Percentiles rank a stretch among this genome's conserved stretches.
phyloP scores from a whole-genome alignment of 2,888 invertebrate genomes.

The Ectemnius lituratus region DNA sequence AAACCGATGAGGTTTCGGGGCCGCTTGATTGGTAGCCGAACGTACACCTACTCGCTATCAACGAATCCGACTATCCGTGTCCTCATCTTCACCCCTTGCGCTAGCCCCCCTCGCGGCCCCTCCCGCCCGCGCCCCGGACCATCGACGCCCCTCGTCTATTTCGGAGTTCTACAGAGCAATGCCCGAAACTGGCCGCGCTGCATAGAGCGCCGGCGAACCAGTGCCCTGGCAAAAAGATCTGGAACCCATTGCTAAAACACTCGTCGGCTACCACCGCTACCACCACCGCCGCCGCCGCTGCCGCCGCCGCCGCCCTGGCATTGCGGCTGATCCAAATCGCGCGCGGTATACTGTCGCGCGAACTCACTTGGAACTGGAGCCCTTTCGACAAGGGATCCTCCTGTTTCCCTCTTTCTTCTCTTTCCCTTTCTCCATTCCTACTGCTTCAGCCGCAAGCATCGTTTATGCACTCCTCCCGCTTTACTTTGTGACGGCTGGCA shows the following conservation, averaged over 20 bases:
- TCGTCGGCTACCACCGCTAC: conserved; percentile 37
- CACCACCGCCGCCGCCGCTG: conserved; percentile 19
- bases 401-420: no score
- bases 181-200: conserved; percentile 37
- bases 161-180: conserved; percentile 43
- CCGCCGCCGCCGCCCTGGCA: not conserved
- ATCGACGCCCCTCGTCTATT: conserved; percentile 37
- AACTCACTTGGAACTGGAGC: not conserved
- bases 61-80: conserved; percentile 66
- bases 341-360: conserved; percentile 31
- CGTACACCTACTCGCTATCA: conserved; percentile 72
- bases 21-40: conserved; percentile 76
- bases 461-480: no score
- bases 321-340: conserved; percentile 35
- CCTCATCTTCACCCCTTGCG: conserved; percentile 61
- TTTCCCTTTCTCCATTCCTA: no score
- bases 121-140: conserved; percentile 39
- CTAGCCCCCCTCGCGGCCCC: conserved; percentile 48
- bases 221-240: conserved; percentile 58
- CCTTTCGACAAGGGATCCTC: no score
- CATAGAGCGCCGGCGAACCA: conserved; percentile 33
- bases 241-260: conserved; percentile 63
- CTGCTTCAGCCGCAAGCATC: no score
- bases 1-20: conserved; percentile 77
- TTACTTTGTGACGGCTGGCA: no score